A percentile compares a stretch with the other conserved stretches of the same genome.
Conservation (phyloP, 2,113 vertebrate genomes). For the Anhinga anhinga region DNA sequence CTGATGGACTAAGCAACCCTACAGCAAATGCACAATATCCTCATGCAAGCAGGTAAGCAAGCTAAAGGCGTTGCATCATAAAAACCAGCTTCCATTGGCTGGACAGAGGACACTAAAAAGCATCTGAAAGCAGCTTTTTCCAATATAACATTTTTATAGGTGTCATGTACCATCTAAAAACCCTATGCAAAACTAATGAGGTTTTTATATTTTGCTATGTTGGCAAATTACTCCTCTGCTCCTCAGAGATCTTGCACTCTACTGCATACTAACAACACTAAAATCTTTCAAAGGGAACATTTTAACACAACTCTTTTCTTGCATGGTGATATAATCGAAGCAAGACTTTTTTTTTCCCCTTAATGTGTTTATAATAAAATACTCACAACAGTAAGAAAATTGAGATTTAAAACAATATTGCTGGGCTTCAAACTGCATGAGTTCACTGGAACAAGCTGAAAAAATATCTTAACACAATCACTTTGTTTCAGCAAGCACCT, state of each 20-base stretch:
- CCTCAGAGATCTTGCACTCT: not conserved
- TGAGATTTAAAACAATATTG: not conserved
- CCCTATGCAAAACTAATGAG: not conserved
- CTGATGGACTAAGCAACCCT: not conserved
- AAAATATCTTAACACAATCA: not conserved
- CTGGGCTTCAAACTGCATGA: not conserved
- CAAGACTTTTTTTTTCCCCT: not conserved
- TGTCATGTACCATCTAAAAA: not conserved
- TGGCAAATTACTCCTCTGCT: not conserved
- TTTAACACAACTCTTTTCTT: not conserved
- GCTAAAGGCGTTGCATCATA: not conserved
- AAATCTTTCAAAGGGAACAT: not conserved
- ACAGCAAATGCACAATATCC: not conserved
- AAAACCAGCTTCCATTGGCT: not conserved
- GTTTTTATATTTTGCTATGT: not conserved
- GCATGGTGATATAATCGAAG: not conserved
- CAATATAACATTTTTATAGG: not conserved
- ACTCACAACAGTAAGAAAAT: not conserved
- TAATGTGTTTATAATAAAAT: not conserved
- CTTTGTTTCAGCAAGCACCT: not conserved
- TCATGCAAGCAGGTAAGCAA: not conserved
- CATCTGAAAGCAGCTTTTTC: not conserved
- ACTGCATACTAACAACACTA: not conserved
- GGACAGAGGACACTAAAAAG: not conserved
- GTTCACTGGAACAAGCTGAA: not conserved